Evolutionary conservation across 2,797 vertebrate species (phyloP).

Genomic region (Oreortyx pictus): DNA sequence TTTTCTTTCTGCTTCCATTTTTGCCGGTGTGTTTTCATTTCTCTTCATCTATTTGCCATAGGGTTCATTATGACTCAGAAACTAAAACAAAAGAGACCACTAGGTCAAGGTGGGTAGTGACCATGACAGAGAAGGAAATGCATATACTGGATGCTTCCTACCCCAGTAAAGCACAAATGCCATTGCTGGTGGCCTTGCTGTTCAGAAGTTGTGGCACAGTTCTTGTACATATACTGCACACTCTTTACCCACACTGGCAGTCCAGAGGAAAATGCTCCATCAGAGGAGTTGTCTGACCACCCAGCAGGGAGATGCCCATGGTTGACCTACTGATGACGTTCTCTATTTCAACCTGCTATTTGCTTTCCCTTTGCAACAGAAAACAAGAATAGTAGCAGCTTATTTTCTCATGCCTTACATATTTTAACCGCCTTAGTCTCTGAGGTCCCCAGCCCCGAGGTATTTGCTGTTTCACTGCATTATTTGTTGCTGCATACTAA

Average conservation of each 20-base stretch:
- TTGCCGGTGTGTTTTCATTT: neutral
- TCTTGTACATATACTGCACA: neutral
- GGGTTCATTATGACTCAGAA: neutral
- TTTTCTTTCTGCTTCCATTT: neutral
- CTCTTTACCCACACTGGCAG: neutral
- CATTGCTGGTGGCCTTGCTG: neutral
- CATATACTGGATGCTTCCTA: neutral
- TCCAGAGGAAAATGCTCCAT: neutral
- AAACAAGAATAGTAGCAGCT: neutral
- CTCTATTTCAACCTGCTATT: neutral
- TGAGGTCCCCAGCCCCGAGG: neutral
- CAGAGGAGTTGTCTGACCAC: fast-evolving
- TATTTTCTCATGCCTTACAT: neutral
- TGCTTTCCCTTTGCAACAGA: neutral
- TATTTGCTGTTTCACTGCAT: neutral
- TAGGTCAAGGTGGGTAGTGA: neutral
- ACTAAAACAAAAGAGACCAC: neutral
- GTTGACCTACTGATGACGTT: fast-evolving
- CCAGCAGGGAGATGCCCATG: neutral
- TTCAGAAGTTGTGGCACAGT: neutral
- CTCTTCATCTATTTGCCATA: neutral
- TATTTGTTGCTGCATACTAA: constrained; percentile 6
- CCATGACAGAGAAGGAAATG: neutral
- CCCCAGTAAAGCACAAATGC: neutral
- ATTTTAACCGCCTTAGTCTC: neutral